Conservation (phyloP, 2,113 vertebrate genomes). For the Caretta caretta region DNA sequence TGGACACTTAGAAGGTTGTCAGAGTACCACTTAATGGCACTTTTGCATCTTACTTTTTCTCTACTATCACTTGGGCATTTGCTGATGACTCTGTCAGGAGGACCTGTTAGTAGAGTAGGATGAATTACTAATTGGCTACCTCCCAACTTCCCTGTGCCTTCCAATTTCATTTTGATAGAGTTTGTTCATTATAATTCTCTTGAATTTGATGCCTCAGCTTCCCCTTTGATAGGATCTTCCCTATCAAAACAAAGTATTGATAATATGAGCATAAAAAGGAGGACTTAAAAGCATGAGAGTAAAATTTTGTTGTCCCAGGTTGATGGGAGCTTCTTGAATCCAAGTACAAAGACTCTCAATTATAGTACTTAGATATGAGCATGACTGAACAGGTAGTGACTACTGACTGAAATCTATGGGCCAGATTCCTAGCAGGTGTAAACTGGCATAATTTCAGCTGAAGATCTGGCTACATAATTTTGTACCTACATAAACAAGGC, state of each 20-base stretch:
- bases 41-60: neutral
- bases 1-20: neutral
- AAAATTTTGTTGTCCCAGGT: neutral
- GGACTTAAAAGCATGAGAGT: neutral
- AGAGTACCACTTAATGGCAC: neutral
- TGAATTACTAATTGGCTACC: neutral
- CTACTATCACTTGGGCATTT: neutral
- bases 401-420: neutral
- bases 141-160: neutral
- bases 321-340: neutral
- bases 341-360: neutral
- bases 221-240: neutral
- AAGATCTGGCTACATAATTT: neutral
- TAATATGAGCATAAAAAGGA: rapidly evolving
- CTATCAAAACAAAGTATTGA: neutral
- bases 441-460: neutral
- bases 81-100: neutral
- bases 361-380: neutral
- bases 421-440: neutral
- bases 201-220: neutral
- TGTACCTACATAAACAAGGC: neutral
- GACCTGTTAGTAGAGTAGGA: neutral
- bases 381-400: neutral
- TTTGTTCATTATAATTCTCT: neutral
- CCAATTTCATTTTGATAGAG: neutral